phyloP scores from a whole-genome alignment of 2,113 vertebrate genomes.

The Scophthalmus maximus region DNA sequence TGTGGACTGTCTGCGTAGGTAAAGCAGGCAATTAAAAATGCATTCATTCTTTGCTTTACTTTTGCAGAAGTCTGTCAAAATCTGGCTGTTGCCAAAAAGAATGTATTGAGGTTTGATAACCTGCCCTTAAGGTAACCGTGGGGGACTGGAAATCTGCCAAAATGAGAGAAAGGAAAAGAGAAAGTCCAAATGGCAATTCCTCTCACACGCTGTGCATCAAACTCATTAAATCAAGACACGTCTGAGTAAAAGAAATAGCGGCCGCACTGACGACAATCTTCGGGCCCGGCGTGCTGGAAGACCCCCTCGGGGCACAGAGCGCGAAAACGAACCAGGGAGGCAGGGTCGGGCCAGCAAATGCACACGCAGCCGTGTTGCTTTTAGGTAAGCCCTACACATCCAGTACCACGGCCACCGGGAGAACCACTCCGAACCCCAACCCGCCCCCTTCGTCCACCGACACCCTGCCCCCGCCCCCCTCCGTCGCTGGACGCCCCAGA shows the following conservation, averaged over 20 bases:
- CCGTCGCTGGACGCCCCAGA: conserved; percentile 39
- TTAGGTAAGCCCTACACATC: conserved; percentile 54
- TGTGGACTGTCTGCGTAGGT: not conserved
- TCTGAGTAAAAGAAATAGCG: conserved; percentile 11
- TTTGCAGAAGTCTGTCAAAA: not conserved
- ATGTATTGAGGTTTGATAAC: not conserved
- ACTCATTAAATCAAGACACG: not conserved
- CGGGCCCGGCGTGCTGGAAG: conserved; percentile 26
- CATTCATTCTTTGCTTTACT: not conserved
- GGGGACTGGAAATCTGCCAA: not conserved
- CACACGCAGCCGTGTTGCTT: conserved; percentile 61
- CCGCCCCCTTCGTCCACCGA: not conserved
- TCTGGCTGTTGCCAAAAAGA: not conserved
- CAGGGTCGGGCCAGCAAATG: conserved; percentile 32
- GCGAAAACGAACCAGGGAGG: conserved; percentile 39
- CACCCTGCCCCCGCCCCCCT: not conserved
- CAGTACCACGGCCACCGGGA: conserved; percentile 20
- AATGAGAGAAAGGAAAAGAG: too few species aligned
- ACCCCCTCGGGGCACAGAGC: conserved; percentile 27
- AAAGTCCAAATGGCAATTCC: not conserved
- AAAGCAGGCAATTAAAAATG: not conserved
- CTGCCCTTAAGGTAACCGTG: not conserved
- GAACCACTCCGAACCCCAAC: not conserved
- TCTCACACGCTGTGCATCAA: not conserved
- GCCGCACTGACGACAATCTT: conserved; percentile 12